Evolutionary conservation across 2,797 vertebrate genomes (phyloP).

Genomic region (Myotis daubentonii): DNA sequence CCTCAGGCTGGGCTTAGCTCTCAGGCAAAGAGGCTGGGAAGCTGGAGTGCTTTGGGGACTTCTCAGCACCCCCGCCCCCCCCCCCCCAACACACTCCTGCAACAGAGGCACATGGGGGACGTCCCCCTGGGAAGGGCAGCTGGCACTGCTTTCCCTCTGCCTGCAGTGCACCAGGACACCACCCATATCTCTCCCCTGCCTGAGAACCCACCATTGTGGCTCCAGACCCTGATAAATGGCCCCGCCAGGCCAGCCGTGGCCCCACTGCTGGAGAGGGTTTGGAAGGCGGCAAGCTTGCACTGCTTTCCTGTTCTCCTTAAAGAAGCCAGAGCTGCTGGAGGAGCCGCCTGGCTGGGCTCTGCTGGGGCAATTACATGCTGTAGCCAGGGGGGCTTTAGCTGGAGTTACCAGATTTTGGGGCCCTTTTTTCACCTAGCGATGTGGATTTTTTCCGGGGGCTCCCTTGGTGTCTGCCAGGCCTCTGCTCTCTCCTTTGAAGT

Average conservation of each 20-base stretch:
- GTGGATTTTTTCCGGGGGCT: not conserved
- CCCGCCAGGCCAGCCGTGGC: not conserved
- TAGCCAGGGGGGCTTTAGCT: not conserved
- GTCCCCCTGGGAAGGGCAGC: not conserved
- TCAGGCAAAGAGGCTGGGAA: slow-evolving; percentile 3
- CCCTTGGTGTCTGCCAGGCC: not conserved
- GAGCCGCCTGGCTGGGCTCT: not conserved
- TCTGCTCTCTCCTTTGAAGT: slow-evolving; percentile 57
- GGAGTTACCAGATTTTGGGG: not conserved
- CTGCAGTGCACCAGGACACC: not conserved
- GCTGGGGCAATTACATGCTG: not conserved
- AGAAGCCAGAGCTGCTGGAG: not conserved
- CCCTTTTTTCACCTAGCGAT: not conserved
- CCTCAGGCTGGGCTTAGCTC: slow-evolving; percentile 61
- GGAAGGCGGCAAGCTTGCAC: not conserved
- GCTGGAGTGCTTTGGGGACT: not conserved
- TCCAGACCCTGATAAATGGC: not conserved
- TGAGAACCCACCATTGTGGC: not conserved
- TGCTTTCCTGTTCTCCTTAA: no score
- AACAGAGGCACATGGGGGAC: no score
- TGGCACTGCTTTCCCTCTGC: not conserved
- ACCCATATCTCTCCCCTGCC: not conserved
- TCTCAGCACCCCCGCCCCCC: not conserved
- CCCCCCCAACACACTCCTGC: no score
- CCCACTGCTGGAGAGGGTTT: not conserved